A percentile compares a stretch with the other conserved stretches of the same genome.
phyloP scores from a whole-genome alignment of 1,140 invertebrate species.

The Pogonognathellus flavescens region DNA sequence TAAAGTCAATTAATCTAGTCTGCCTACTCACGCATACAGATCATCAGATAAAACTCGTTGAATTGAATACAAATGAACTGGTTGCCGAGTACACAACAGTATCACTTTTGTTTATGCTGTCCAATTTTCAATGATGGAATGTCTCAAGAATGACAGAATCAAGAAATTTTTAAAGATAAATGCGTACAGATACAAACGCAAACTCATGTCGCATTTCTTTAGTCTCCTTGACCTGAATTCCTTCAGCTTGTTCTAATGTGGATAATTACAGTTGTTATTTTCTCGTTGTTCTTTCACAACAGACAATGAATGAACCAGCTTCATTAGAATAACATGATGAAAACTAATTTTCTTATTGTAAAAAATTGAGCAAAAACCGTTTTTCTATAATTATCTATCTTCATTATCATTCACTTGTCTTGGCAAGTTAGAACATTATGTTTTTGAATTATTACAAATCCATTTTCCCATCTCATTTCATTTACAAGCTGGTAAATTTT shows the following conservation, averaged over 20 bases:
- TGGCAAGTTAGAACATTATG: too few relatives aligned
- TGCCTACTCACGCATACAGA: background rate
- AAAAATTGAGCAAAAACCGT: too few relatives aligned
- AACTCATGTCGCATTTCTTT: background rate
- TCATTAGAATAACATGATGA: too few relatives aligned
- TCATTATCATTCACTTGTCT: too few relatives aligned
- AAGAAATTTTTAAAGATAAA: conserved; percentile 2
- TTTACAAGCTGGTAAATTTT: too few relatives aligned
- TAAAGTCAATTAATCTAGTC: background rate
- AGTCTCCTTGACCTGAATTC: conserved; percentile 8
- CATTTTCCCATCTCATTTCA: too few relatives aligned
- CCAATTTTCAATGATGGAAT: background rate
- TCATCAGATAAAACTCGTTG: background rate
- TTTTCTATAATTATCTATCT: too few relatives aligned
- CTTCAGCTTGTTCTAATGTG: background rate
- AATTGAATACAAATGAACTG: background rate
- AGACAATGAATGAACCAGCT: background rate
- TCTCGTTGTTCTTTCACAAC: too few relatives aligned
- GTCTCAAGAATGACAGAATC: background rate
- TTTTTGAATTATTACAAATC: too few relatives aligned
- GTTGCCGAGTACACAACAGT: background rate
- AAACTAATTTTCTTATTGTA: too few relatives aligned
- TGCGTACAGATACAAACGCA: background rate
- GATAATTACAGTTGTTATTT: too few relatives aligned
- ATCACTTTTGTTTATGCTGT: background rate